Conservation (phyloP, 2,113 vertebrate genomes). For the Calypte anna region DNA sequence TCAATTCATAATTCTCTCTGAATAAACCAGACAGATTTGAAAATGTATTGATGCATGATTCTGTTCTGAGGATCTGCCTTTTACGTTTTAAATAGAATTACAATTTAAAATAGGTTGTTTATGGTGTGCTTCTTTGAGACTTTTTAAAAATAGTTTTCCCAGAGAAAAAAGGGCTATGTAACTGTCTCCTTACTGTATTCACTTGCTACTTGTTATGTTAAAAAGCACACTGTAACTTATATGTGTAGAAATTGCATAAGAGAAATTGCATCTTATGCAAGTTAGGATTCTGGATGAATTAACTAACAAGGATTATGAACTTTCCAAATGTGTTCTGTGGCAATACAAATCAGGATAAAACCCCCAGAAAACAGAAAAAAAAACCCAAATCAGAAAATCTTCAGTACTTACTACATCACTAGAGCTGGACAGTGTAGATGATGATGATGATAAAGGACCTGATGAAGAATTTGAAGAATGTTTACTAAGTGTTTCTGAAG, state of each 20-base stretch:
- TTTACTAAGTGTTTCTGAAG: conserved; percentile 86
- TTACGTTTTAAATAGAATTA: neutral
- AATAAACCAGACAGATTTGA: neutral
- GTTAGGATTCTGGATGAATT: conserved; percentile 29
- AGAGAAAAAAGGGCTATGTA: neutral
- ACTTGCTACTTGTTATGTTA: neutral
- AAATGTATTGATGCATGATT: neutral
- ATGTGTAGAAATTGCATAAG: neutral
- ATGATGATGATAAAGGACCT: conserved; percentile 88
- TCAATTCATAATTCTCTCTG: conserved; percentile 1
- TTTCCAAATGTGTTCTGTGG: neutral
- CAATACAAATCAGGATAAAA: neutral
- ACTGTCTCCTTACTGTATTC: neutral
- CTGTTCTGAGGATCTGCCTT: neutral
- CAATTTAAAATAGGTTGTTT: no score
- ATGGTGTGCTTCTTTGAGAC: no score
- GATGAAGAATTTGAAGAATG: conserved; percentile 94
- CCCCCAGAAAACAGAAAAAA: fast-evolving
- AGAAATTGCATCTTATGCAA: neutral
- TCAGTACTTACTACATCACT: conserved; percentile 91
- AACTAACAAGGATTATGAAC: neutral
- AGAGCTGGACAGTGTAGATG: conserved; percentile 89
- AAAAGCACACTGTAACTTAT: neutral
- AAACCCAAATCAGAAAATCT: neutral
- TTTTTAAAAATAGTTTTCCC: neutral